Evolutionary conservation across 2,888 invertebrate species (phyloP).

Genomic region (Dasysyrphus albostriatus): DNA sequence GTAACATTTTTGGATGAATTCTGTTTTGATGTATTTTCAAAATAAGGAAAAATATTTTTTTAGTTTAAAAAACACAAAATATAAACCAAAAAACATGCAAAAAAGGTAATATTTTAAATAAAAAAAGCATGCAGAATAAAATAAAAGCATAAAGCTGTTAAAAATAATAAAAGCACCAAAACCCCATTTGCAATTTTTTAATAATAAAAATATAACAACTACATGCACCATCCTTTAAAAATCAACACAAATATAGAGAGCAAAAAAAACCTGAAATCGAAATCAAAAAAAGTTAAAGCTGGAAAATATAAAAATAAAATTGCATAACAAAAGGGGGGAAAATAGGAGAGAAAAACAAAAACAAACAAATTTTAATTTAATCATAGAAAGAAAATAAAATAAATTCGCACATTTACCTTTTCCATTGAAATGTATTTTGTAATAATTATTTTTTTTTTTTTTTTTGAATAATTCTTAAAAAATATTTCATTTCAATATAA

Average conservation of each 20-base stretch:
- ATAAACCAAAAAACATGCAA: slow-evolving; percentile 61
- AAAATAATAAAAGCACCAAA: slow-evolving; percentile 29
- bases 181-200: slow-evolving; percentile 17
- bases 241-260: slow-evolving; percentile 21
- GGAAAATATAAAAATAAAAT: slow-evolving; percentile 60
- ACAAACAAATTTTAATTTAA: slow-evolving; percentile 61
- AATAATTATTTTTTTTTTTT: slow-evolving; percentile 16
- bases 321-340: slow-evolving; percentile 55
- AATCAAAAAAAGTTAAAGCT: slow-evolving; percentile 64
- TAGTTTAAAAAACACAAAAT: slow-evolving; percentile 68
- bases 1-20: slow-evolving; percentile 55
- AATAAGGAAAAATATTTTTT: background rate
- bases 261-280: slow-evolving; percentile 73
- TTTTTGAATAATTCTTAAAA: slow-evolving; percentile 28
- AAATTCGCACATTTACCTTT: slow-evolving; percentile 69
- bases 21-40: slow-evolving; percentile 53
- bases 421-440: slow-evolving; percentile 61
- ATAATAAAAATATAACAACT: background rate
- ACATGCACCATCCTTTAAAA: slow-evolving; percentile 18
- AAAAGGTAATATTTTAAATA: slow-evolving; percentile 23
- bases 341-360: slow-evolving; percentile 29
- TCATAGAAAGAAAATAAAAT: slow-evolving; percentile 68
- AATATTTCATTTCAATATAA: slow-evolving; percentile 53
- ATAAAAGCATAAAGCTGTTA: slow-evolving; percentile 44
- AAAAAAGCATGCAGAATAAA: slow-evolving; percentile 6